Base-by-base conservation (phyloP, 2,113 vertebrate species). In the Athene noctua region DNA sequence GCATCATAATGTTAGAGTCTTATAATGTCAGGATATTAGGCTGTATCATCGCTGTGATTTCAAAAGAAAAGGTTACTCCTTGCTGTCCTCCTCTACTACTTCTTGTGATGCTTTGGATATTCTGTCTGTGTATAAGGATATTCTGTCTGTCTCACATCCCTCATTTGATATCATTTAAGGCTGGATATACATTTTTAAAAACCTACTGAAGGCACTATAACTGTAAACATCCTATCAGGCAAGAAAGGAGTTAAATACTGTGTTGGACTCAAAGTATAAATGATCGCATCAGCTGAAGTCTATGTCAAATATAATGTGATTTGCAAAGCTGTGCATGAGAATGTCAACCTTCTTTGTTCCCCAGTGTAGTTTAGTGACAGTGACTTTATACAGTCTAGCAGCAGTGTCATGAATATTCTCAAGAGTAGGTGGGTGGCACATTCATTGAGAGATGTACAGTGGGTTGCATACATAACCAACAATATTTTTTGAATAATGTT, bases 361-460 rank as follows among this genome's bases (percentile, higher is more conserved):
- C 80, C 20, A 14, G 21, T 65, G 34, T 68, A 75, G 51, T 95
- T 81, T 77, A 88, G 80, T 57, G 75, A 94, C 49, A 93, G 73
- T 86, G 92, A 94, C 77, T 95, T 96, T 85, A 87, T 18, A 80
- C 49, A 88, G 82, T 92, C 94, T 85, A 96, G 63, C 54, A 87
- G 78, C 51, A 85, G 36, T 38, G 46, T 66, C 89, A 59, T 72
- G 74, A 88, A 66, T 87, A 93, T 80, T 91, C 74, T 90, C 85
- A 80, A 72, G 91, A 74, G 66, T 63, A 87, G 67, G 71, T 46
- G 81, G 58, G 86, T 83, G 73, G 80, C 75, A 75, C 78, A 82
- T 86, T 97, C 83, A 77, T 63, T 70, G 82, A 82, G 91, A 94
- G 29, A 49, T 70, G 46, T 90, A 79, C 59, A 87, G 80, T 46